Conservation (phyloP, 2,113 vertebrate genomes). For the Ictalurus punctatus region DNA sequence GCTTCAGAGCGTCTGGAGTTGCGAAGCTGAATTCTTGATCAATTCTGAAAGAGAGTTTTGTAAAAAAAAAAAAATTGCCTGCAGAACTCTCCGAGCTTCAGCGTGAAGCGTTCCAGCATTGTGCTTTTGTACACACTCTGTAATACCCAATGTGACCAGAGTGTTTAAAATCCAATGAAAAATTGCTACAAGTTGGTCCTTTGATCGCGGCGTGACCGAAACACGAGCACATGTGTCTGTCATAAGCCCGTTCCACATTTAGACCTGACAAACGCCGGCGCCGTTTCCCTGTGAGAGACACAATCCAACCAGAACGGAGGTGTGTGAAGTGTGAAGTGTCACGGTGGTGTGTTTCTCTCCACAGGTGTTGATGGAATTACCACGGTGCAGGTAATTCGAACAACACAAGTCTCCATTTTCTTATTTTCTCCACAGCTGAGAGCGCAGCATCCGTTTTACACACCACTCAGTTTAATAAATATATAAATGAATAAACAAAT, state of each 20-base stretch:
- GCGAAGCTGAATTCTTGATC: conserved; percentile 8
- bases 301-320: conserved; percentile 40
- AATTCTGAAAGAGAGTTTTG: background rate
- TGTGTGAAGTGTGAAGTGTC: conserved; percentile 43
- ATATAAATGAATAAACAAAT: background rate
- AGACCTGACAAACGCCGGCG: conserved; percentile 1
- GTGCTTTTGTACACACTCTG: background rate
- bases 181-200: background rate
- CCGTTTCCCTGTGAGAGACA: conserved; percentile 25
- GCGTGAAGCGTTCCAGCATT: background rate
- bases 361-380: conserved; percentile 51
- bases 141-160: conserved; percentile 24
- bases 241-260: conserved; percentile 26
- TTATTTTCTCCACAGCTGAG: conserved; percentile 19
- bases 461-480: background rate
- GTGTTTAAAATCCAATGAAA: conserved; percentile 35
- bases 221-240: conserved; percentile 33
- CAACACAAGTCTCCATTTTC: conserved; percentile 37
- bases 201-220: conserved; percentile 40
- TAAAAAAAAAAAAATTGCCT: background rate
- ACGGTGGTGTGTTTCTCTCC: conserved; percentile 29
- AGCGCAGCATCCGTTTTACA: background rate
- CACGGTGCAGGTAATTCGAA: conserved; percentile 35
- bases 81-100: background rate
- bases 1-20: background rate